These are phyloP conservation scores for Rhamnusium bicolor DNA, from an alignment of 2,888 invertebrate species.

Conservation along the genomic window DNA sequence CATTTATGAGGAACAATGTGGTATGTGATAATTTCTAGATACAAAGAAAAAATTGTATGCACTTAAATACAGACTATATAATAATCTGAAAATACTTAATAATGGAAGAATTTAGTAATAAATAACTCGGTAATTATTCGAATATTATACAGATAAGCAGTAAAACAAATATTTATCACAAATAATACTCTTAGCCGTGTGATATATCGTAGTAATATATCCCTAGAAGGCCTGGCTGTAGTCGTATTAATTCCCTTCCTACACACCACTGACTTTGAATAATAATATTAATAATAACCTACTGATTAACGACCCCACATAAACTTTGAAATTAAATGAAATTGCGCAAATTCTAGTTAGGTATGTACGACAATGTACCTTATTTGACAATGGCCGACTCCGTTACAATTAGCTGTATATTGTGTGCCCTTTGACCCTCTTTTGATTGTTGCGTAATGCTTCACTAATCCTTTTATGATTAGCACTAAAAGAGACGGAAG, in stretches of 20 bases:
- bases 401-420: background rate
- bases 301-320: conserved; percentile 1
- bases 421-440: background rate
- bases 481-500: background rate
- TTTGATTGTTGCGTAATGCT: conserved; percentile 3
- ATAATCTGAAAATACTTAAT: too few species aligned
- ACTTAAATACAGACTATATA: too few species aligned
- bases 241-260: conserved; percentile 8
- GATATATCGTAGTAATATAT: background rate
- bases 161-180: background rate
- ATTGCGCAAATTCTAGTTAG: background rate
- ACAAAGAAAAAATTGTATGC: too few species aligned
- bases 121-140: background rate
- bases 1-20: too few species aligned
- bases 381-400: background rate
- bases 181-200: background rate
- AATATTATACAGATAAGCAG: background rate
- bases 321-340: background rate
- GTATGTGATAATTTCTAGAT: too few species aligned
- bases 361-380: too few species aligned
- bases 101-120: too few species aligned
- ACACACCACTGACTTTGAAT: conserved; percentile 11
- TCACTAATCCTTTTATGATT: conserved; percentile 5
- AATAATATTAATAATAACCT: too few species aligned
- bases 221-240: background rate